Percentiles rank a stretch among this genome's conserved stretches.
Conservation (phyloP, 2,797 vertebrate genomes). For the Limnodromus scolopaceus region DNA sequence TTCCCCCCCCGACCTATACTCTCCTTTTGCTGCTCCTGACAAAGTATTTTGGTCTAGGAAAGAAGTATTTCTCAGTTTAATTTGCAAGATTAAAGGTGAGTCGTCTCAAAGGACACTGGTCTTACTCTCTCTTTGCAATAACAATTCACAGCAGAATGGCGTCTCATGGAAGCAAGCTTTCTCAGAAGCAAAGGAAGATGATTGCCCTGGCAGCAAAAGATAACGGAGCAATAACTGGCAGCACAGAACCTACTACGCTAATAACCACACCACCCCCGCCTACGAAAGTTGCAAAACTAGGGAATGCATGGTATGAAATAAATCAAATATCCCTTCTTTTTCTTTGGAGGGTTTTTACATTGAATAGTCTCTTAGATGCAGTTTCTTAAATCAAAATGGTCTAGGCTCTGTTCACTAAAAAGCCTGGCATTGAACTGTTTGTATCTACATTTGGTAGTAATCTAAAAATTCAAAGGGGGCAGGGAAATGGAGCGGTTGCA, state of each 20-base stretch:
- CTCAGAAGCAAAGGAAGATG: conserved; percentile 98
- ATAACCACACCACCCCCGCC: conserved; percentile 65
- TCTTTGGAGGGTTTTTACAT: not conserved
- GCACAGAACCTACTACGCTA: conserved; percentile 73
- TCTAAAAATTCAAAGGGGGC: not conserved
- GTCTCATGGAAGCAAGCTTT: conserved; percentile 86
- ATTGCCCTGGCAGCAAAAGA: conserved; percentile 91
- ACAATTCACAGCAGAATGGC: conserved; percentile 80
- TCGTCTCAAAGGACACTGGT: not conserved
- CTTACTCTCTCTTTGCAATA: not conserved
- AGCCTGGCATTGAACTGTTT: not conserved
- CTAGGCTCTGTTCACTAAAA: not conserved
- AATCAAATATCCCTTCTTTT: not conserved
- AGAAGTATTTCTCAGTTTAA: not conserved
- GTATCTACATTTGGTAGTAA: not conserved
- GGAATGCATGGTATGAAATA: conserved; percentile 87
- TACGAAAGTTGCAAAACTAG: conserved; percentile 79
- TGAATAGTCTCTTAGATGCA: not conserved
- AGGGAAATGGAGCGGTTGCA: not conserved
- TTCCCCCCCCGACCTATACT: fast-evolving
- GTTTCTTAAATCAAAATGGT: not conserved
- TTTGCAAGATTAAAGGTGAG: not conserved
- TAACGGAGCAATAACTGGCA: conserved; percentile 60
- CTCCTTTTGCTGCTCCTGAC: not conserved
- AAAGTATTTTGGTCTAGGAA: not conserved